Evolutionary conservation across 1,140 invertebrate genomes (phyloP).

Genomic region (Caligus rogercresseyi): DNA sequence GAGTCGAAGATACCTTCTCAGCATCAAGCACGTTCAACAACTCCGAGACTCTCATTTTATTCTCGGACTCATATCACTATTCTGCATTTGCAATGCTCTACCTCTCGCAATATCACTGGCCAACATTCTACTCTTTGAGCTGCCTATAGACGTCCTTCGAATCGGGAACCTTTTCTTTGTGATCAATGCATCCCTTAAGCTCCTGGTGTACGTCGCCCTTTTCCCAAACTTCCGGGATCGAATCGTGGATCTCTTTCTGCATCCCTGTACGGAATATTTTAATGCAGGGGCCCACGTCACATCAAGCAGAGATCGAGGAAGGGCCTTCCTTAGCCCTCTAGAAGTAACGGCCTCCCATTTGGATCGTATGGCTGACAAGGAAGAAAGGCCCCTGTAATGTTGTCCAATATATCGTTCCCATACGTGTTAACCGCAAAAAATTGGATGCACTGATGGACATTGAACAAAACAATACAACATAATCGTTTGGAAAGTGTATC

Average conservation of each 20-base stretch:
- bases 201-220: neutral
- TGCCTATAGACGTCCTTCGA: neutral
- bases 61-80: neutral
- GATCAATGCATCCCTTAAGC: neutral
- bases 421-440: too few species aligned
- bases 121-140: neutral
- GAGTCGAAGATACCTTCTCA: neutral
- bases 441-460: too few species aligned
- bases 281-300: neutral
- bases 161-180: neutral
- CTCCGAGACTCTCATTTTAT: neutral
- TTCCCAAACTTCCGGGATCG: neutral
- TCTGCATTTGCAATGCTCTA: neutral
- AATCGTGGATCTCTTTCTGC: neutral
- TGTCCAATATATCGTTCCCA: too few species aligned
- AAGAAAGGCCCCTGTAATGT: too few species aligned
- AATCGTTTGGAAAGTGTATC: too few species aligned
- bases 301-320: neutral
- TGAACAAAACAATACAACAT: too few species aligned
- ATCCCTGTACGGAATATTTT: neutral
- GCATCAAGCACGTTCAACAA: neutral
- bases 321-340: neutral
- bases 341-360: neutral
- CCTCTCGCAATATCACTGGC: neutral
- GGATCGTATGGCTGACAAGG: neutral